These are phyloP conservation scores for Linepithema humile DNA, from an alignment of 1,140 invertebrate species.

Conservation along the genomic window DNA sequence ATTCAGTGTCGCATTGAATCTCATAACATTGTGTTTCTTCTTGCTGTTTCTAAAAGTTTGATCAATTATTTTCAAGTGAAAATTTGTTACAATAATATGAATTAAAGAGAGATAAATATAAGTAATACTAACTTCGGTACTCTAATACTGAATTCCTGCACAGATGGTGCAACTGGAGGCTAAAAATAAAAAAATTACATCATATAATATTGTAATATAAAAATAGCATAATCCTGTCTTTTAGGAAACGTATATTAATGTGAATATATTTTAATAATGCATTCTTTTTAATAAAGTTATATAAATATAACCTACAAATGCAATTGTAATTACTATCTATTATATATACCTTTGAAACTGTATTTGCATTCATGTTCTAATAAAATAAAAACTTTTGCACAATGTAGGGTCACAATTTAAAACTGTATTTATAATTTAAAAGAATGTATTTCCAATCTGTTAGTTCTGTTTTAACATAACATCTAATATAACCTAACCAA, in stretches of 20 bases:
- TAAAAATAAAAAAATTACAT: slow-evolving; percentile 37
- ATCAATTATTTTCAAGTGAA: background rate
- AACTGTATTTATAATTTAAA: background rate
- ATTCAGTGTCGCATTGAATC: slow-evolving; percentile 94
- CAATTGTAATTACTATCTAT: background rate
- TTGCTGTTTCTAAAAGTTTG: slow-evolving; percentile 85
- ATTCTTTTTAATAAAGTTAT: background rate
- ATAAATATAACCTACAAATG: background rate
- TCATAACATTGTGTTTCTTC: slow-evolving; percentile 96
- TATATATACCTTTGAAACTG: slow-evolving; percentile 38
- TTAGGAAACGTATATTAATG: background rate
- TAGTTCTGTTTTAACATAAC: no score
- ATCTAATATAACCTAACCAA: no score
- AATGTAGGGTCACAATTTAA: no score
- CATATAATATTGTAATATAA: background rate
- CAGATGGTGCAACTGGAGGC: slow-evolving; percentile 63
- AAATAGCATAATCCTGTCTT: background rate
- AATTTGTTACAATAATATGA: background rate
- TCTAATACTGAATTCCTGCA: slow-evolving; percentile 89
- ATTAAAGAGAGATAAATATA: background rate
- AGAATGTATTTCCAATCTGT: background rate
- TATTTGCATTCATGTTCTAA: slow-evolving; percentile 19
- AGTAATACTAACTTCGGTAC: slow-evolving; percentile 89
- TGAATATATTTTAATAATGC: no score
- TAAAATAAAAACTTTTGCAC: background rate